phyloP scores from a whole-genome alignment of 2,797 vertebrate genomes.

The Lagocephalus sceleratus region DNA sequence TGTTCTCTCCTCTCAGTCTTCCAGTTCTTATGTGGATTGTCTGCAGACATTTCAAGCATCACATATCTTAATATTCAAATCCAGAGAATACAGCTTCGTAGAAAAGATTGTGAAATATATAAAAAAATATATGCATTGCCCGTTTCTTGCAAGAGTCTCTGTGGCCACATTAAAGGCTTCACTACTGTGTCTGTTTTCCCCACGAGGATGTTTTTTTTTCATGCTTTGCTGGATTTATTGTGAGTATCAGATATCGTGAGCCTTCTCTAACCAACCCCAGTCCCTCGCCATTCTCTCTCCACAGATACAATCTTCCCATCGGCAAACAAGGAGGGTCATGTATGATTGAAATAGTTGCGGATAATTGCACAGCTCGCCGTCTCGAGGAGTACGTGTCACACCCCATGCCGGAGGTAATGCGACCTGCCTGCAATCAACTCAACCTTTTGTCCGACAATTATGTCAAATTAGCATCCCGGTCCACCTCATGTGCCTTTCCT shows the following conservation, averaged over 20 bases:
- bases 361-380: slow-evolving; percentile 71
- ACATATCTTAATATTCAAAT: too few species aligned
- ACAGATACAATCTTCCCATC: slow-evolving; percentile 79
- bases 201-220: slow-evolving; percentile 63
- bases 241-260: slow-evolving; percentile 51
- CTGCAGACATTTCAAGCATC: too few species aligned
- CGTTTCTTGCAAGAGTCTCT: slow-evolving; percentile 35
- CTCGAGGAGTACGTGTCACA: slow-evolving; percentile 65
- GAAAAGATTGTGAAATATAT: slow-evolving; percentile 44
- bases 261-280: slow-evolving; percentile 32
- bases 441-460: slow-evolving; percentile 12
- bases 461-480: slow-evolving; percentile 18
- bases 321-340: slow-evolving; percentile 72
- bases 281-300: slow-evolving; percentile 38
- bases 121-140: slow-evolving; percentile 25
- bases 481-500: not conserved
- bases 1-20: too few species aligned
- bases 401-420: slow-evolving; percentile 74
- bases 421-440: slow-evolving; percentile 34
- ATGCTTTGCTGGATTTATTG: slow-evolving; percentile 70
- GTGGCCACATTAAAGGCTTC: slow-evolving; percentile 58
- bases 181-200: slow-evolving; percentile 52
- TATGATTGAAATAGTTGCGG: slow-evolving; percentile 81
- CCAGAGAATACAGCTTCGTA: slow-evolving; percentile 19
- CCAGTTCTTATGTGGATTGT: too few species aligned